Base-by-base conservation (phyloP, 1,140 invertebrate species). In the Calycopis cecrops region DNA sequence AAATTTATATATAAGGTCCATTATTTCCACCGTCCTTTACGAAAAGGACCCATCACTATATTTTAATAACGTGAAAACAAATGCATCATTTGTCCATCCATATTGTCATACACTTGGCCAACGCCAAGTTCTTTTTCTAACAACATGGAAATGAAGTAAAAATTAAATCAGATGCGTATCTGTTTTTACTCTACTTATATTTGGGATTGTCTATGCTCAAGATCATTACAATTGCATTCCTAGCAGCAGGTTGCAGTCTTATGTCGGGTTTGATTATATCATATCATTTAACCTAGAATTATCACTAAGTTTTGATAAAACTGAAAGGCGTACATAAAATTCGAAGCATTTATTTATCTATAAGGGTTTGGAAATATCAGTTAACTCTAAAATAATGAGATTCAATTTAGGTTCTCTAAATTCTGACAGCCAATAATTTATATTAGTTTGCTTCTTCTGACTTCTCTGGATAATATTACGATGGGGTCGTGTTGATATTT, bases 201-300 rank as follows among this genome's bases (percentile, higher is more conserved):
- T 14, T 17, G 40, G 9, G 16, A 4, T 9, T 44, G 40, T 44
- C 14, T 44, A 44, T 40, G 8, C n/a, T 40, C n/a, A 8, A 9
- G 40, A 44, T 44, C 40, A 44, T 44, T 44, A 44, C 17, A 44
- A 44, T 44, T 44, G 40, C 40, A 44, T 44, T 44, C 40, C 40
- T 44, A 44, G 14, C 9, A 44, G 40, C 40, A 44, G 40, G 40
- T 44, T 44, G 40, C 40, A 44, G 40, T 44, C 40, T 44, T 44
- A 9, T 44, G 16, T 44, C 40, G 40, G 40, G 40, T 44, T 44
- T 44, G 40, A 44, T 44, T 44, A 44, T 44, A 44, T 44, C 21
- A 28, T 44, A 44, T 44, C 16, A 44, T 44, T 44, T 16, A 18
- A 44, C 14, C 40, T 44, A 44, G 40, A 16, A 9, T 44, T 44